Conservation (phyloP, 2,888 invertebrate species). For the Nipponacmea schrenckii region DNA sequence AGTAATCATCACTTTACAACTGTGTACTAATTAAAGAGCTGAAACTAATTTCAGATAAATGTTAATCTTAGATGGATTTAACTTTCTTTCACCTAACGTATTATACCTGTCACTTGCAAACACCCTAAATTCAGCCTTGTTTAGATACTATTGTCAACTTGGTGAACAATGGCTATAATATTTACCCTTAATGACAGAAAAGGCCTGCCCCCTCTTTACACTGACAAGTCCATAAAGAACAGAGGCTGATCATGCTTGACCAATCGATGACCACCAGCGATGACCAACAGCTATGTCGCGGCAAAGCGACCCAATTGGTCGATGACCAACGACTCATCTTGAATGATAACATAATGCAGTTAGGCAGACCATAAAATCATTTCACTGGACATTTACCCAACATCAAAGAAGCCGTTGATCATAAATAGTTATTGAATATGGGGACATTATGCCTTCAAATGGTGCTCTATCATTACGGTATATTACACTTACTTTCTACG, state of each 20-base stretch:
- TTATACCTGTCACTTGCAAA: background rate
- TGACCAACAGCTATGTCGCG: background rate
- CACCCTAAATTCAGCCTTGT: background rate
- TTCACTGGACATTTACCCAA: background rate
- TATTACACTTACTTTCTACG: background rate
- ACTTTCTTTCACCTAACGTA: background rate
- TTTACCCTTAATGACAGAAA: background rate
- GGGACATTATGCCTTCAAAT: slow-evolving; percentile 1
- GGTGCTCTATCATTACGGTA: slow-evolving; percentile 1
- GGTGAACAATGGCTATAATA: background rate
- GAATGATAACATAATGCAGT: slow-evolving; percentile 4
- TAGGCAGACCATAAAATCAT: slow-evolving; percentile 4
- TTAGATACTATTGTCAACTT: background rate
- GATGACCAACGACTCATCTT: slow-evolving; percentile 4
- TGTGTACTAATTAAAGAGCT: too few species aligned
- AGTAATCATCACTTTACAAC: too few species aligned
- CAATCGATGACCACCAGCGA: slow-evolving; percentile 1
- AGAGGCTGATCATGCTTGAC: background rate
- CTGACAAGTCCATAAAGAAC: background rate
- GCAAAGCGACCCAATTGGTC: background rate
- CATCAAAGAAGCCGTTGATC: background rate
- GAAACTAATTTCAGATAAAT: too few species aligned
- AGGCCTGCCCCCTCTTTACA: background rate
- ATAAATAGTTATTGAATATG: background rate
- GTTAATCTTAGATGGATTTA: background rate